Conservation (phyloP, 2,888 invertebrate genomes). For the Orthosia incerta region DNA sequence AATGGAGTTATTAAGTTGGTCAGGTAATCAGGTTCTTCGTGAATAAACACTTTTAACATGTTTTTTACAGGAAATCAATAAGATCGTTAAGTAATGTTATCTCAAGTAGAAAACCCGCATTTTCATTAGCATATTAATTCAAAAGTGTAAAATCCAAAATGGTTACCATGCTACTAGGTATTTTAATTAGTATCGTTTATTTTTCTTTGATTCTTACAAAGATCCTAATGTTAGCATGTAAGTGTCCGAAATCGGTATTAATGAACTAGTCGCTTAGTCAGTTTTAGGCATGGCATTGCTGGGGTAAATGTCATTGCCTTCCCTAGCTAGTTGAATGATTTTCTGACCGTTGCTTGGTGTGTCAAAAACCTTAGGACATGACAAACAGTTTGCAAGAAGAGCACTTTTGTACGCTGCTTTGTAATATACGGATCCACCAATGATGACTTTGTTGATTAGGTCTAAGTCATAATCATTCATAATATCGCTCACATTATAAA, state of each 20-base stretch:
- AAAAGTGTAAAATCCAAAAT: conserved; percentile 25
- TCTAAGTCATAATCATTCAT: not conserved
- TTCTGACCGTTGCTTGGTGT: not conserved
- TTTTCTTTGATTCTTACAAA: not conserved
- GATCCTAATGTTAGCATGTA: conserved; percentile 5
- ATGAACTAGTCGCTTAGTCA: conserved; percentile 13
- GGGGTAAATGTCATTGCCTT: not conserved
- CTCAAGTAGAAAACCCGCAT: conserved; percentile 43
- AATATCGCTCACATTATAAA: no score
- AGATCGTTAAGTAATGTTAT: conserved; percentile 15
- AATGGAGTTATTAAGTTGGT: conserved; percentile 44
- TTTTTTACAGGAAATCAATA: conserved; percentile 22
- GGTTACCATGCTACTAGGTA: conserved; percentile 14
- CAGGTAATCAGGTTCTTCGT: not conserved
- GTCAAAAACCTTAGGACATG: not conserved
- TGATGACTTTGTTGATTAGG: not conserved
- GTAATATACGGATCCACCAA: not conserved
- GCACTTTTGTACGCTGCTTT: not conserved
- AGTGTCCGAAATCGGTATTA: not conserved
- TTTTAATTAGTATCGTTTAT: conserved; percentile 35
- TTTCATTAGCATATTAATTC: conserved; percentile 25
- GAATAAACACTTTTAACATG: conserved; percentile 3
- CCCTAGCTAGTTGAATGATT: not conserved
- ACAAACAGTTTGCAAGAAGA: not conserved
- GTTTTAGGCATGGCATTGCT: conserved; percentile 1